Base-by-base conservation (phyloP, 2,113 vertebrate genomes). In the Rafetus swinhoei region DNA sequence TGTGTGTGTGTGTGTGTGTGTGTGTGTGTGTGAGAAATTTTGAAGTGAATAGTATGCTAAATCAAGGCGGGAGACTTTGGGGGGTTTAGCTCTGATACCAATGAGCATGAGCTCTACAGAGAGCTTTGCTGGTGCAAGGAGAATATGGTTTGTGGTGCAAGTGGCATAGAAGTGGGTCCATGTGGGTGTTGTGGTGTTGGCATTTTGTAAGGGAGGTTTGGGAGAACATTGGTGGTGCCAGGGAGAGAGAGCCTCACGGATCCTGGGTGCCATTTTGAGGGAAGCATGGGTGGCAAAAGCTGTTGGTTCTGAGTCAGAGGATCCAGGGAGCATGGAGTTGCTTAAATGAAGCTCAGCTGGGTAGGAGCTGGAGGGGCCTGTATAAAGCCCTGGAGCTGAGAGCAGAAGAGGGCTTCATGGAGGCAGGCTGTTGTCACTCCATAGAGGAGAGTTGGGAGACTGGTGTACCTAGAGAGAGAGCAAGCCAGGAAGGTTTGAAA, bases 151-250 rank as follows among this genome's bases (percentile, higher is more conserved):
- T 57, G 21, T 39, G n/a, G 54, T 81, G 6, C 79, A 21, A 5
- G 19, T 22, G 27, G 11, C 54, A 32, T 25, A 27, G 21, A 54
- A 74, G 8, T 0, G 0, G 19, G 15, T 39, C 55, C 74, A 0
- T 1, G 9, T 69, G 27, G 29, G 3, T 81, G 25, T 35, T n/a
- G 60, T 81, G 54, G 12, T 76, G 29, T 7, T 76, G 29, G 3
- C 76, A 29, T n/a, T 52, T 84, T 79, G 50, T 79, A 13, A 9
- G 3, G n/a, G 60, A 19, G 69, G 35, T 10, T 4, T 85, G 5
- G 7, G 50, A 29, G 55, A 10, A 60, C 16, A n/a, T 81, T 27
- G 32, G 86, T 1, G 1, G 12, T 50, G 22, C 11, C 21, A 1
- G 25, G 74, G 50, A 50, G 52, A 25, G 50, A 54, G 32, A 52